phyloP scores from a whole-genome alignment of 2,113 vertebrate genomes.

The Himantopus leucocephalus region DNA sequence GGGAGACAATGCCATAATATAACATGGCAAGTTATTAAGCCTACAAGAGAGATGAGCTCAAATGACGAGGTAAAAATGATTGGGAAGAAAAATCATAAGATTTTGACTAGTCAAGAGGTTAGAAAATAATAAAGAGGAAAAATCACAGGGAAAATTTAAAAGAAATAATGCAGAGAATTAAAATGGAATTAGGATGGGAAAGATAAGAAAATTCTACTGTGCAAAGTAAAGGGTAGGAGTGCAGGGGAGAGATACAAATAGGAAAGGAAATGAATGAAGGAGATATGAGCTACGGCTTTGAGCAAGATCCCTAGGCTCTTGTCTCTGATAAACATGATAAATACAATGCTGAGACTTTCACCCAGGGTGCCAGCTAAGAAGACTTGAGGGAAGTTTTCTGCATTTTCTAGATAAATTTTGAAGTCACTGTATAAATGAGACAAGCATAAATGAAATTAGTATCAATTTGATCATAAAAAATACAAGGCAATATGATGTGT shows the following conservation, averaged over 20 bases:
- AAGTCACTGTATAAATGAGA: neutral
- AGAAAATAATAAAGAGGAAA: neutral
- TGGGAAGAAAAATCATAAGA: neutral
- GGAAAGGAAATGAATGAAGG: neutral
- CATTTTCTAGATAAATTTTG: neutral
- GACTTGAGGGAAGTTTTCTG: neutral
- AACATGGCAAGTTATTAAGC: neutral
- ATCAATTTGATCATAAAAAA: neutral
- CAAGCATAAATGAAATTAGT: neutral
- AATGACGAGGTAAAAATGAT: neutral
- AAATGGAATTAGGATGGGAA: neutral
- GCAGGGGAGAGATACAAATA: neutral
- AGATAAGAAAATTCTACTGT: neutral
- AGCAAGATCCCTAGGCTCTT: neutral
- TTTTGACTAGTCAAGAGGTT: neutral
- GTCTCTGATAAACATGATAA: neutral
- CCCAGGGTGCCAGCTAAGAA: neutral
- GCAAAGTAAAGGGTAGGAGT: neutral
- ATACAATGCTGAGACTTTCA: neutral
- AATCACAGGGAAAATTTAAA: neutral
- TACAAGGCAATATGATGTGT: neutral
- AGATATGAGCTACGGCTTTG: neutral
- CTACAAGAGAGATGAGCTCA: neutral
- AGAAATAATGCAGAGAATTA: neutral
- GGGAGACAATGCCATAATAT: neutral